phyloP scores from a whole-genome alignment of 2,888 invertebrate genomes.

The Oscheius sp. region DNA sequence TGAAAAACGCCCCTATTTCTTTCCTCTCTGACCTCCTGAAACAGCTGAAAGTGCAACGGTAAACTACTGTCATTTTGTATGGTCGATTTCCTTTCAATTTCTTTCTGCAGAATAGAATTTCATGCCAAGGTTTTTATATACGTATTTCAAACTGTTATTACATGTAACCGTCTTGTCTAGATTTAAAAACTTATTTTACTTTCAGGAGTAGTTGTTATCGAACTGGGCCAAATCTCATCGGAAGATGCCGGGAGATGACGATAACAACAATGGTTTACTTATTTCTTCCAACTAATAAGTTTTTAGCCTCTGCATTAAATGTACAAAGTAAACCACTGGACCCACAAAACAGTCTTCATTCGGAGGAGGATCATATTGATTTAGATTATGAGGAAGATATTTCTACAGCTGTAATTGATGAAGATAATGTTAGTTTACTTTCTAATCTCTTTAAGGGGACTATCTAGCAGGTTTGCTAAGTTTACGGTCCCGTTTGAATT shows the following conservation, averaged over 20 bases:
- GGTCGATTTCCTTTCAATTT: neutral
- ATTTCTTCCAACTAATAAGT: neutral
- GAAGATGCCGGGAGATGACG: neutral
- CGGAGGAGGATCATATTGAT: slow-evolving; percentile 15
- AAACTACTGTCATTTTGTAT: slow-evolving; percentile 1
- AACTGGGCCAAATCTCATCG: neutral
- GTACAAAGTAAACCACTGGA: neutral
- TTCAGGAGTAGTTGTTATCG: neutral
- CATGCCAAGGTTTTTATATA: neutral
- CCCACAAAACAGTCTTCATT: neutral
- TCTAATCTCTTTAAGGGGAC: too few species aligned
- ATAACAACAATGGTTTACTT: neutral
- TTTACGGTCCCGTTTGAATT: too few species aligned
- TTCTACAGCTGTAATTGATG: neutral
- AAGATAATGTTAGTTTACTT: neutral
- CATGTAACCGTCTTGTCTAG: neutral
- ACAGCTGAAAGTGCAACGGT: slow-evolving; percentile 4
- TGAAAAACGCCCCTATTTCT: slow-evolving; percentile 11
- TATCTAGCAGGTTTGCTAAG: too few species aligned
- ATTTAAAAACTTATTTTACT: neutral
- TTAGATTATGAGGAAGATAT: slow-evolving; percentile 20
- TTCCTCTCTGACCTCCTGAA: slow-evolving; percentile 6
- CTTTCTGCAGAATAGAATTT: neutral
- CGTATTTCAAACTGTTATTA: neutral
- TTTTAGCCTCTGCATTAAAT: neutral